These are phyloP conservation scores for Oikopleura dioica DNA, from an alignment of 23 tunicate species.

Conservation along the genomic window DNA sequence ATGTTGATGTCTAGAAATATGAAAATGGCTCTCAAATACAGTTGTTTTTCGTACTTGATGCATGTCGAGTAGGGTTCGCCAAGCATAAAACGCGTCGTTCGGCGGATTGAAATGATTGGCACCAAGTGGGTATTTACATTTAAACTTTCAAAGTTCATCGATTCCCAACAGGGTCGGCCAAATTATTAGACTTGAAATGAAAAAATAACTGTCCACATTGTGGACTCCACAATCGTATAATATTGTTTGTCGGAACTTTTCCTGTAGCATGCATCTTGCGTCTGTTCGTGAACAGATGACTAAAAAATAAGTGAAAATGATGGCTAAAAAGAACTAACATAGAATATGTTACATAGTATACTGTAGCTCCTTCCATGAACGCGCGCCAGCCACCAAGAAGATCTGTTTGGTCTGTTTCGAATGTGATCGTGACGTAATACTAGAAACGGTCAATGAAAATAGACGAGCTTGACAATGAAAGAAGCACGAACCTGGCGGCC, in stretches of 20 bases:
- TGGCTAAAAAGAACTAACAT: background rate
- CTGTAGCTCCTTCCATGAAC: background rate
- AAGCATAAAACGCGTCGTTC: background rate
- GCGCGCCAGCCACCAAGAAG: background rate
- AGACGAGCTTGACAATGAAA: too few relatives aligned
- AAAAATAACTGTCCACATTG: too few relatives aligned
- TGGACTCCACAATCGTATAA: too few relatives aligned
- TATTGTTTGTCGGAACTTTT: too few relatives aligned
- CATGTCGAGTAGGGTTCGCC: background rate
- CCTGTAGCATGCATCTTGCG: background rate
- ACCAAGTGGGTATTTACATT: background rate
- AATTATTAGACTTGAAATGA: too few relatives aligned
- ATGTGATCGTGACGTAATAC: background rate
- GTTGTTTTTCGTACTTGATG: too few relatives aligned
- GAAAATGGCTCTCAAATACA: too few relatives aligned
- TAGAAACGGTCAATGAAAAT: too few relatives aligned
- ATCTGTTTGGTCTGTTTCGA: background rate
- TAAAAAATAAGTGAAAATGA: background rate
- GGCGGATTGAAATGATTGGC: background rate
- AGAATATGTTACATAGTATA: background rate
- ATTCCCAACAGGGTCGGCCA: too few relatives aligned
- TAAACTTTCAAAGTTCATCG: too few relatives aligned
- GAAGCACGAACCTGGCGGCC: too few relatives aligned
- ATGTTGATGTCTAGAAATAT: too few relatives aligned
- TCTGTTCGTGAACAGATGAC: background rate